A percentile compares a stretch with the other conserved stretches of the same genome.
Conservation (phyloP, 2,113 vertebrate genomes). For the Rhagologus leucostigma region DNA sequence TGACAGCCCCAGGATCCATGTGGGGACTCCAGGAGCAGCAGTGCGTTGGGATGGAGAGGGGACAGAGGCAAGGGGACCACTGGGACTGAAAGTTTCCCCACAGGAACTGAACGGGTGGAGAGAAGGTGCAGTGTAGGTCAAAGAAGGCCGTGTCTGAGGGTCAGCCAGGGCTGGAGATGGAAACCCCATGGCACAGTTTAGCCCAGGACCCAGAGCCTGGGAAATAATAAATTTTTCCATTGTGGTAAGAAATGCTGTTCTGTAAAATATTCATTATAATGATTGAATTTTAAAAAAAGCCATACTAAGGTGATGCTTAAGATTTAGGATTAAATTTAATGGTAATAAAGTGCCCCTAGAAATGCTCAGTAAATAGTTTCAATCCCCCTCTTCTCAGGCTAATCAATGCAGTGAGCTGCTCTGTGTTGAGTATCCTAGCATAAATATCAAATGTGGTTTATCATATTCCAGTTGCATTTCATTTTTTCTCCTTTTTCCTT, state of each 20-base stretch:
- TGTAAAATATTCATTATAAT: not conserved
- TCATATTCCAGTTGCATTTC: not conserved
- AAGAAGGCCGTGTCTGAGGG: rapidly evolving
- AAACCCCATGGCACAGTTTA: not conserved
- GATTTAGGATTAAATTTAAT: not conserved
- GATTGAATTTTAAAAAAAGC: not conserved
- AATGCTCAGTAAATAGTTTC: slow-evolving; percentile 37
- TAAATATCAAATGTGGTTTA: slow-evolving; percentile 40
- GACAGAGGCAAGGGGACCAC: rapidly evolving
- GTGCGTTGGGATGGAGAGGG: not conserved
- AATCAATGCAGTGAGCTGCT: not conserved
- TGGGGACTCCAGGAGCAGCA: not conserved
- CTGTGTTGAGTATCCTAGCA: not conserved
- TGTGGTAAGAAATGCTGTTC: not conserved
- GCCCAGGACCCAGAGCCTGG: not conserved
- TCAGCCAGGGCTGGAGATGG: not conserved
- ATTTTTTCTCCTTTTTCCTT: not conserved
- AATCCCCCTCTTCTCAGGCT: not conserved
- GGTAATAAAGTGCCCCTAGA: not conserved
- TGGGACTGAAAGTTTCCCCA: too few species aligned
- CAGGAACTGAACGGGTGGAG: not conserved
- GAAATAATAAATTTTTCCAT: not conserved
- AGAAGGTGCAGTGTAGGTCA: rapidly evolving
- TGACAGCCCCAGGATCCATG: rapidly evolving
- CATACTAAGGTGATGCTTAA: not conserved